Evolutionary conservation across 2,888 invertebrate genomes (phyloP).

Genomic region (Tromatobia lineatoria): DNA sequence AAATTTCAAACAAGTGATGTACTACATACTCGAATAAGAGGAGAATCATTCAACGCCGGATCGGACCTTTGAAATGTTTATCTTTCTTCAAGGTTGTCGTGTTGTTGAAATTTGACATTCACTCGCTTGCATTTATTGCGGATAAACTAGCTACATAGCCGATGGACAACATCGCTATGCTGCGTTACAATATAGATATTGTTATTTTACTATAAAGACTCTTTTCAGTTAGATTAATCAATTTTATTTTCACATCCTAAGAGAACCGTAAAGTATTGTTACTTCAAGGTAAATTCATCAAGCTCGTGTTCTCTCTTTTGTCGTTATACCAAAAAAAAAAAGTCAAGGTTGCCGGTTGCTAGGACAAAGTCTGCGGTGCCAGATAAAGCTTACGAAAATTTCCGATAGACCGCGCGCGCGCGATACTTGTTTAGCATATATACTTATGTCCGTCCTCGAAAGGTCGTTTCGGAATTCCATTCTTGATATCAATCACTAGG

Average conservation of each 20-base stretch:
- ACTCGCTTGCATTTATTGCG: background rate
- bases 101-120: background rate
- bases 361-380: background rate
- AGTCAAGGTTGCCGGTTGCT: background rate
- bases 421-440: background rate
- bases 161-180: no score
- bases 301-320: background rate
- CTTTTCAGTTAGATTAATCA: no score
- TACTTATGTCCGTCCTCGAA: constrained; percentile 71
- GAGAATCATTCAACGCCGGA: background rate
- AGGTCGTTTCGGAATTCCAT: constrained; percentile 74
- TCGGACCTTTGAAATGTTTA: background rate
- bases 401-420: constrained; percentile 6
- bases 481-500: constrained; percentile 70
- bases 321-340: background rate
- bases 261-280: background rate
- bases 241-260: no score
- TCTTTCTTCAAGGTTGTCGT: background rate
- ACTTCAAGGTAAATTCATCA: background rate
- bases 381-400: constrained; percentile 11
- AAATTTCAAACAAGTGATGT: constrained; percentile 3
- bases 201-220: no score
- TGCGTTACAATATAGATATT: no score
- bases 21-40: background rate
- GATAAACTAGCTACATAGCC: no score